Evolutionary conservation across 1,140 invertebrate species (phyloP).

Genomic region (Aphelinus certus): DNA sequence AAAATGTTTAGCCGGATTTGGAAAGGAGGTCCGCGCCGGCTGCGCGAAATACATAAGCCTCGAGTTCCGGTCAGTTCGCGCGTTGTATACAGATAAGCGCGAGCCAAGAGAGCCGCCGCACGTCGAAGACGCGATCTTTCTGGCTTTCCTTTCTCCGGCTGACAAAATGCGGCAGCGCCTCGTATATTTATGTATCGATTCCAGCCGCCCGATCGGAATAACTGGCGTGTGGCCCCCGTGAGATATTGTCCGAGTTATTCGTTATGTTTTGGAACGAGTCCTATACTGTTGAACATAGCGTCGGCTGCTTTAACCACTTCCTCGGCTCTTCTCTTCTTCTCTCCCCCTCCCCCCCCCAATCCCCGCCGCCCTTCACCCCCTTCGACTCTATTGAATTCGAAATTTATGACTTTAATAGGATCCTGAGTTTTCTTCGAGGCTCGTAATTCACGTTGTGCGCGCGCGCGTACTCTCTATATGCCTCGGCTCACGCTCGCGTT

Average conservation of each 20-base stretch:
- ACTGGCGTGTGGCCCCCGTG: not conserved
- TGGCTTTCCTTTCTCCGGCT: no score
- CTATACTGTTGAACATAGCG: not conserved
- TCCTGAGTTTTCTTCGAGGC: constrained; percentile 33
- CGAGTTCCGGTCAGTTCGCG: no score
- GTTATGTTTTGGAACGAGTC: constrained; percentile 15
- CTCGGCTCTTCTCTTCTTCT: not conserved
- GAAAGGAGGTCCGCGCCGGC: not conserved
- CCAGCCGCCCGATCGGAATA: no score
- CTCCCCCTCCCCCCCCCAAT: not conserved
- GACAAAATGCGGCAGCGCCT: no score
- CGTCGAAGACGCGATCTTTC: no score
- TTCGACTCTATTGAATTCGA: constrained; percentile 33
- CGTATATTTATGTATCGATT: no score
- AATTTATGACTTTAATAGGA: constrained; percentile 42
- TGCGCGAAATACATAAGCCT: no score
- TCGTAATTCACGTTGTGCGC: constrained; percentile 24
- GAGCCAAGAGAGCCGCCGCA: no score
- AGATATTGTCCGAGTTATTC: constrained; percentile 31
- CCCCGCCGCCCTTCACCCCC: not conserved
- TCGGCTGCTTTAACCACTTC: constrained; percentile 4
- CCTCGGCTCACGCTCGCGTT: no score
- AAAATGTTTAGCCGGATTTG: not conserved
- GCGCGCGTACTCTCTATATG: not conserved
- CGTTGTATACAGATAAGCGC: no score